A percentile compares a stretch with the other conserved stretches of the same genome.
Conservation (phyloP, 2,888 invertebrate species). For the Meteorus cinctellus region DNA sequence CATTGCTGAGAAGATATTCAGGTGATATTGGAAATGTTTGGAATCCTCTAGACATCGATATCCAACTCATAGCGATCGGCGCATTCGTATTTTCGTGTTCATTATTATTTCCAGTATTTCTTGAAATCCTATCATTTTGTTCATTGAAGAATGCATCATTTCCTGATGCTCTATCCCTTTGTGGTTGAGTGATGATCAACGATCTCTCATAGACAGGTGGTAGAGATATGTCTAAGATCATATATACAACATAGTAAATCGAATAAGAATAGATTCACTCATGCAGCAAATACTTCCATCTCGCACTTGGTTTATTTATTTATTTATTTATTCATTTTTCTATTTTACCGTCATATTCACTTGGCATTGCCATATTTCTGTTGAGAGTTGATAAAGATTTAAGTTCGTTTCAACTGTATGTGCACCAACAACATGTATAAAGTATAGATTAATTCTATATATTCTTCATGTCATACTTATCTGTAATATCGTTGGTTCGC, state of each 20-base stretch:
- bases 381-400: not conserved
- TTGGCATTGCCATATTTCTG: constrained; percentile 18
- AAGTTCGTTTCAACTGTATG: not conserved
- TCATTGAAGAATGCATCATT: not conserved
- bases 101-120: not conserved
- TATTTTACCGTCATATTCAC: not conserved
- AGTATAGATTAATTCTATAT: constrained; percentile 2
- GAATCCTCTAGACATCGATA: constrained; percentile 74
- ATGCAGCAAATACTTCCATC: too few species aligned
- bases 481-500: constrained; percentile 16
- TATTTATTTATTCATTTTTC: not conserved
- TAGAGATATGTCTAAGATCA: not conserved
- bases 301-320: too few species aligned
- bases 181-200: constrained; percentile 1
- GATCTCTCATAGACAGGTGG: constrained; percentile 8
- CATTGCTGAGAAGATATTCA: constrained; percentile 82
- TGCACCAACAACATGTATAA: not conserved
- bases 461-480: constrained; percentile 16
- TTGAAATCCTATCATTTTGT: not conserved
- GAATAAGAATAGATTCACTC: too few species aligned
- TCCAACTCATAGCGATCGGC: constrained; percentile 79
- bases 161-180: not conserved
- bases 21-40: constrained; percentile 81
- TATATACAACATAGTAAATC: not conserved
- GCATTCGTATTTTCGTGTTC: constrained; percentile 68